These are phyloP conservation scores for Oncopodura yosiiana DNA, from an alignment of 1,140 invertebrate genomes.

Conservation along the genomic window DNA sequence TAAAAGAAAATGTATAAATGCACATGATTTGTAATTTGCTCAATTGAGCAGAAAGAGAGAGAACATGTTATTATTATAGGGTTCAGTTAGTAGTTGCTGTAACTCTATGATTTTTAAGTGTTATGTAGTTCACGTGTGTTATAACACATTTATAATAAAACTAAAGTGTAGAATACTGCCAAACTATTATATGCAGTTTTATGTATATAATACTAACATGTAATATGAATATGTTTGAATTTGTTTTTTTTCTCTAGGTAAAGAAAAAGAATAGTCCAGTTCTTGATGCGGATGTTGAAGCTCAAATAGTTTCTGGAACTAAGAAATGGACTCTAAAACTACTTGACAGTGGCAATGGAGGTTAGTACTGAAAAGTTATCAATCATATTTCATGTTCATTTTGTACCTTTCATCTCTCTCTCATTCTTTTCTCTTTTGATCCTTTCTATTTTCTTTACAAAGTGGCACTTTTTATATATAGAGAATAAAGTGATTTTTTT, in stretches of 20 bases:
- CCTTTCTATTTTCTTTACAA: not conserved
- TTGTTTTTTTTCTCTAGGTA: conserved; percentile 38
- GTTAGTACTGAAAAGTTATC: conserved; percentile 37
- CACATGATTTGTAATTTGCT: too few relatives aligned
- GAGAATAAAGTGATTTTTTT: too few relatives aligned
- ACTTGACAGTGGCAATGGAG: conserved; percentile 51
- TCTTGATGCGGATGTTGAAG: conserved; percentile 37
- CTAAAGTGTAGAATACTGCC: not conserved
- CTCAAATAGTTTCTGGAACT: conserved; percentile 29
- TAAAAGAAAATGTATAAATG: too few relatives aligned
- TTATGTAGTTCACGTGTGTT: not conserved
- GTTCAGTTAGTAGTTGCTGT: too few relatives aligned
- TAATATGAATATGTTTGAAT: not conserved
- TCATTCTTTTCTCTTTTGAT: not conserved
- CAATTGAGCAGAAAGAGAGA: too few relatives aligned
- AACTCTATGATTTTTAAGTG: too few relatives aligned
- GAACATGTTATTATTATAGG: too few relatives aligned
- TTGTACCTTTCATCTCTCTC: not conserved
- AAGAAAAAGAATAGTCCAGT: conserved; percentile 39
- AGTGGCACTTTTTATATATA: not conserved
- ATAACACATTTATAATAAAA: not conserved
- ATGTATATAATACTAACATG: not conserved
- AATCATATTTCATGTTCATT: not conserved
- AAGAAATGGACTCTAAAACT: conserved; percentile 38
- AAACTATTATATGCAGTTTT: not conserved